phyloP scores from a whole-genome alignment of 2,888 invertebrate genomes.

The Lamellibrachia columna region DNA sequence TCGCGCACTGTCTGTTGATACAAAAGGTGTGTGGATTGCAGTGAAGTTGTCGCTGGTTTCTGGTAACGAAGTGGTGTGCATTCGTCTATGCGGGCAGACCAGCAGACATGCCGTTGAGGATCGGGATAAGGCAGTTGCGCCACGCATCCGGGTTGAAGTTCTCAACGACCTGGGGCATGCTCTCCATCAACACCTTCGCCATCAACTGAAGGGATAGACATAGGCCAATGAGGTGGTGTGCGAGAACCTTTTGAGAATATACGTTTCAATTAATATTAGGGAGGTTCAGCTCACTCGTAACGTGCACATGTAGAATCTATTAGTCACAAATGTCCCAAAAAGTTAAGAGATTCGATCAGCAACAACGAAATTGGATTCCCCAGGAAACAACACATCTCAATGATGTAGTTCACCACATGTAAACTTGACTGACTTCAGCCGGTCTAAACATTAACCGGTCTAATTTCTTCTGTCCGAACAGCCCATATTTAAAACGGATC shows the following conservation, averaged over 20 bases:
- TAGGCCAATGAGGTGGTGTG: neutral
- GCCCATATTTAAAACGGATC: too few species aligned
- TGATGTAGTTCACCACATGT: too few species aligned
- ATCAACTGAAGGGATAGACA: neutral
- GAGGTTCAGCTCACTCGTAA: too few species aligned
- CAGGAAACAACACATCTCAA: too few species aligned
- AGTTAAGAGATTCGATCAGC: too few species aligned
- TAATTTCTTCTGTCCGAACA: too few species aligned
- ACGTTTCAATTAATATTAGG: too few species aligned
- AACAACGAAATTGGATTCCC: too few species aligned
- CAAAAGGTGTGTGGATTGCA: neutral
- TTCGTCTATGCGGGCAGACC: neutral
- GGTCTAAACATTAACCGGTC: too few species aligned
- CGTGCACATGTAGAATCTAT: too few species aligned
- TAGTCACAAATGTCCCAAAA: too few species aligned
- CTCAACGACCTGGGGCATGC: neutral
- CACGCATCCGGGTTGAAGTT: constrained; percentile 20
- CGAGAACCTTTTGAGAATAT: neutral
- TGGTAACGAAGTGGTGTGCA: neutral
- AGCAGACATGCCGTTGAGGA: neutral
- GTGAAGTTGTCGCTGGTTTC: neutral
- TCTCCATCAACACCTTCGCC: neutral
- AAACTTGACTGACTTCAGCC: too few species aligned
- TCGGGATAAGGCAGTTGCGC: constrained; percentile 20
- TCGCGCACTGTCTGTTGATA: neutral